Evolutionary conservation across 2,113 vertebrate species (phyloP), one percentile per base, ranked within the genome.

Genomic region (Cyprinodon brontotheroides): DNA sequence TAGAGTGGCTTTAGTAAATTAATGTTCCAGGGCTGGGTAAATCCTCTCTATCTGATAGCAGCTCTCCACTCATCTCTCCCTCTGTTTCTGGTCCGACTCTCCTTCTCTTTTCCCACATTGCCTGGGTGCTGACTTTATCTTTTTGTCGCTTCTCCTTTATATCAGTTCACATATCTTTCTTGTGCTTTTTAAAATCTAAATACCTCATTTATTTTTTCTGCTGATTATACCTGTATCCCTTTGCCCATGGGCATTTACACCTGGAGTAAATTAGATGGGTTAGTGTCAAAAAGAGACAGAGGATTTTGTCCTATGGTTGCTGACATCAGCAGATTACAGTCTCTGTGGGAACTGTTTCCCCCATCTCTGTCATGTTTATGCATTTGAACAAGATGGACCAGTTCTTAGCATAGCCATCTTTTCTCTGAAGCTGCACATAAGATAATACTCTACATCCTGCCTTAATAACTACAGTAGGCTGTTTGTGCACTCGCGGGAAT

Each of bases 1-100:
- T 87, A 91, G 91, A 90, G 90, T 89, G 90, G 89, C 90, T 93
- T 93, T 90, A 91, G 89, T 92, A 92, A 92, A 93, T 93, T 89
- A 92, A 89, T 91, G 91, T 92, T 91, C 85, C 87, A 91, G 89
- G 78, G 87, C 85, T 86, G 87, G 91, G 80, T 89, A 93, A 94
- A 93, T 93, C 91, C 89, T 89, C 85, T 89, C 85, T 79, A 91
- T 92, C 91, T 89, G 90, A 92, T 91, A 89, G 71, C 77, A 73
- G 78, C 87, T 83, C 88, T 84, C 69, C 74, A 76, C 82, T 86
- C 80, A 80, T 87, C 87, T 79, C 81, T 86, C 79, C 47, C 63
- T 89, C 65, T 69, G 64, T 80, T 65, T 74, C 79, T 79, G 85
- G 80, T 76, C 76, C 63, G 8, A 13, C 80, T 84, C 61, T 72